A percentile compares a stretch with the other conserved stretches of the same genome.
Evolutionary conservation across 2,888 invertebrate species (phyloP).

Genomic region (Drosophila mayaguana): DNA sequence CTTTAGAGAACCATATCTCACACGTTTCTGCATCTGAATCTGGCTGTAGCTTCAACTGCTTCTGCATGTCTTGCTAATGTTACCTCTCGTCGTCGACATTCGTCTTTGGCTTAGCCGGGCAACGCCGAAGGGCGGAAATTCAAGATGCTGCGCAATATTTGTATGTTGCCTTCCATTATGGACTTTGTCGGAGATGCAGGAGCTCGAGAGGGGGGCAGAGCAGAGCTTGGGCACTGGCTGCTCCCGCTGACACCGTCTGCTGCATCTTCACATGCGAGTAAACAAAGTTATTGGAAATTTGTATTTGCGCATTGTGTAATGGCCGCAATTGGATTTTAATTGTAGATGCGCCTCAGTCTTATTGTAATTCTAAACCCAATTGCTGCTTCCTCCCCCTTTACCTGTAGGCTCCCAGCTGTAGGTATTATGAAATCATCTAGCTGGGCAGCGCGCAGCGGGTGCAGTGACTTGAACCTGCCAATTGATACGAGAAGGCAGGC

Average conservation of each 20-base stretch:
- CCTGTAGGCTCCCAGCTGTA: background rate
- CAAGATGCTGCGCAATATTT: slow-evolving; percentile 76
- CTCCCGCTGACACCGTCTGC: background rate
- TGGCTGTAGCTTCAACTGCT: slow-evolving; percentile 7
- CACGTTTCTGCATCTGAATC: slow-evolving; percentile 2
- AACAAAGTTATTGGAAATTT: slow-evolving; percentile 70
- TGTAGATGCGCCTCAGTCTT: slow-evolving; percentile 48
- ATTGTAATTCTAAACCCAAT: slow-evolving; percentile 54
- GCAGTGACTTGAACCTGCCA: slow-evolving; percentile 53
- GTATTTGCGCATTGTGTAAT: slow-evolving; percentile 64
- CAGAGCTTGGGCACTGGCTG: background rate
- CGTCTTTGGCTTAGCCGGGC: slow-evolving; percentile 38
- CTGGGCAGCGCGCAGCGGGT: slow-evolving; percentile 35
- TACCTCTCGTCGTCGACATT: slow-evolving; percentile 54
- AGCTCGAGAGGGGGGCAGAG: background rate
- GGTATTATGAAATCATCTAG: slow-evolving; percentile 11
- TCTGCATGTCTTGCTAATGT: slow-evolving; percentile 24
- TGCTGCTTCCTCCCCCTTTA: background rate
- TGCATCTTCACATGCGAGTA: slow-evolving; percentile 70
- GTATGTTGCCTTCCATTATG: slow-evolving; percentile 27
- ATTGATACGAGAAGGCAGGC: slow-evolving; percentile 37
- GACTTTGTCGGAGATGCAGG: slow-evolving; percentile 4
- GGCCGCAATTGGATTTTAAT: slow-evolving; percentile 72
- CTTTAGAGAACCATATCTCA: background rate
- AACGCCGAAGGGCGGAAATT: slow-evolving; percentile 63